phyloP scores from a whole-genome alignment of 2,797 vertebrate genomes.

The Acestrorhynchus altus region DNA sequence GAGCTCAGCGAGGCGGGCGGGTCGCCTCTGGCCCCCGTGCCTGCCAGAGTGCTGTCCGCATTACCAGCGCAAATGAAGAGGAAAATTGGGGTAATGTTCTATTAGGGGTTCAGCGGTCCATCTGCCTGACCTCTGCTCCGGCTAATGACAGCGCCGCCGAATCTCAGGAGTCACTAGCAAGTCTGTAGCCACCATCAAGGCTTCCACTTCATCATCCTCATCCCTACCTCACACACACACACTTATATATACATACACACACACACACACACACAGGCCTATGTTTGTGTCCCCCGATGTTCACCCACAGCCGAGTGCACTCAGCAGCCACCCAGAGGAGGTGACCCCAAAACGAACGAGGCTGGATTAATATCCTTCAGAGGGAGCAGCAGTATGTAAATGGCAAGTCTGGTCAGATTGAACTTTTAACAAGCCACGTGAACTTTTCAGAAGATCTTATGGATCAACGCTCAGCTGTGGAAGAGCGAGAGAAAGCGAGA shows the following conservation, averaged over 20 bases:
- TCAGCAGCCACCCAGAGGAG: slow-evolving; percentile 3
- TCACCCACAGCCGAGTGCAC: background rate
- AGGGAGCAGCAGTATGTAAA: slow-evolving; percentile 52
- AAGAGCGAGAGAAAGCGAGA: slow-evolving; percentile 65
- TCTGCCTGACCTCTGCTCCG: slow-evolving; percentile 86
- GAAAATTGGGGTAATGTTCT: slow-evolving; percentile 99
- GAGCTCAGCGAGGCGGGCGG: slow-evolving; percentile 81
- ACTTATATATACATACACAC: slow-evolving; percentile 4
- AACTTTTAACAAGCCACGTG: slow-evolving; percentile 76
- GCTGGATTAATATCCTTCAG: slow-evolving; percentile 31
- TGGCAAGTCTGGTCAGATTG: slow-evolving; percentile 65
- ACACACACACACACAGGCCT: slow-evolving; percentile 20
- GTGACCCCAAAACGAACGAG: slow-evolving; percentile 33
- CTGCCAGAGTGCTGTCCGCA: slow-evolving; percentile 86
- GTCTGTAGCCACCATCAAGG: slow-evolving; percentile 20
- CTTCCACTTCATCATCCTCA: slow-evolving; percentile 38
- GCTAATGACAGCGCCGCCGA: slow-evolving; percentile 67
- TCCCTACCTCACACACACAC: slow-evolving; percentile 11
- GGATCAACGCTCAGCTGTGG: slow-evolving; percentile 66
- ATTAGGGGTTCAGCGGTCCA: slow-evolving; percentile 97
- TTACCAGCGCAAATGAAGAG: slow-evolving; percentile 96
- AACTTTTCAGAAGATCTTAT: slow-evolving; percentile 79
- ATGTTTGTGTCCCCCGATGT: background rate
- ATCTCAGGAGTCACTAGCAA: slow-evolving; percentile 29
- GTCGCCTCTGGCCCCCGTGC: slow-evolving; percentile 70